Evolutionary conservation across 2,113 vertebrate species (phyloP).

Genomic region (Gavia stellata): DNA sequence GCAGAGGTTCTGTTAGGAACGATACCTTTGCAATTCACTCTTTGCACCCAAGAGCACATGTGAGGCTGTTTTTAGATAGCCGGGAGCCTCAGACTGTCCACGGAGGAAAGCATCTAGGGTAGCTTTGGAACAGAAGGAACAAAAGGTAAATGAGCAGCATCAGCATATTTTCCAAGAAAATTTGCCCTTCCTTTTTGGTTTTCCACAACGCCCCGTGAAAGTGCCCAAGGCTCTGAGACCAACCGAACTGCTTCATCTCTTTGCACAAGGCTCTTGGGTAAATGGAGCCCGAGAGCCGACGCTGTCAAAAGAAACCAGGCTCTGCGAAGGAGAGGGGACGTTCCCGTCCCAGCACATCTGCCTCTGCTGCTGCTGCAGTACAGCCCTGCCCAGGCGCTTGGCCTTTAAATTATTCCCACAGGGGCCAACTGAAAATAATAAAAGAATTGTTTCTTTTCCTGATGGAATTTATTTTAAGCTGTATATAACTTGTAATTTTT

Average conservation of each 20-base stretch:
- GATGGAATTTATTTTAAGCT: constrained; percentile 79
- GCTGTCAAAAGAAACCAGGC: not conserved
- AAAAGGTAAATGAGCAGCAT: not conserved
- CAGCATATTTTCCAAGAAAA: not conserved
- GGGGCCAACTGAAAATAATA: constrained; percentile 72
- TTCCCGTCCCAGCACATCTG: not conserved
- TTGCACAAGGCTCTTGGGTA: not conserved
- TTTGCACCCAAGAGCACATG: accelerated
- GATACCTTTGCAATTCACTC: not conserved
- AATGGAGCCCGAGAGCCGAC: not conserved
- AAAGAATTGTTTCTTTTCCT: constrained; percentile 65
- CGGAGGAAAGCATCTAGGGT: not conserved
- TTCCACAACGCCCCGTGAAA: not conserved
- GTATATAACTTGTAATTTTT: constrained; percentile 79
- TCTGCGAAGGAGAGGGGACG: not conserved
- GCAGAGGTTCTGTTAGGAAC: not conserved
- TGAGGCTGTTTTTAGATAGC: not conserved
- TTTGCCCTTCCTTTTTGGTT: not conserved
- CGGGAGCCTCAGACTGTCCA: not conserved
- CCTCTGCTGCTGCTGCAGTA: not conserved
- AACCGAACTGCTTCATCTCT: not conserved
- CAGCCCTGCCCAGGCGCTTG: constrained; percentile 47
- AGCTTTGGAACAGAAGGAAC: not conserved
- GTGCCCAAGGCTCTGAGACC: not conserved
- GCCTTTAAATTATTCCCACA: constrained; percentile 76